These are phyloP conservation scores for Drosophila tsacasi DNA, from an alignment of 1,140 invertebrate genomes.

Conservation along the genomic window DNA sequence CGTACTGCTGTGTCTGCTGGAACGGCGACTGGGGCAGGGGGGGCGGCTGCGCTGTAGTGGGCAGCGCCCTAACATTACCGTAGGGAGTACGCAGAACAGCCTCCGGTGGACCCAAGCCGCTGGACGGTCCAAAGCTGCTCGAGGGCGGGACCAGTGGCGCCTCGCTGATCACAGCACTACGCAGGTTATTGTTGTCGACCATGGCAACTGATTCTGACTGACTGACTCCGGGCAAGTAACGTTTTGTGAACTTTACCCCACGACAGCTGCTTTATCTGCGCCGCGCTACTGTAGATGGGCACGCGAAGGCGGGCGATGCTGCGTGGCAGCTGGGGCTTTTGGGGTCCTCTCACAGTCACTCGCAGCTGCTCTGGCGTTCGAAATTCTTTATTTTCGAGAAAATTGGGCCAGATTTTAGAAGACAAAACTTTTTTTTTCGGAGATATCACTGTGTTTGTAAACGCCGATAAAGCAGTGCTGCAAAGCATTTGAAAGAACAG, in stretches of 20 bases:
- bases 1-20: slow-evolving; percentile 53
- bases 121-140: slow-evolving; percentile 24
- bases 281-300: neutral
- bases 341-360: neutral
- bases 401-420: neutral
- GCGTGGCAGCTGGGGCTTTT: neutral
- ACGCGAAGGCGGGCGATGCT: neutral
- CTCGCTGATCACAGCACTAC: slow-evolving; percentile 72
- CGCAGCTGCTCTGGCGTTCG: neutral
- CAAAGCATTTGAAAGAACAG: slow-evolving; percentile 1
- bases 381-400: neutral
- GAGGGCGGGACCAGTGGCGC: slow-evolving; percentile 61
- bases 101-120: slow-evolving; percentile 36
- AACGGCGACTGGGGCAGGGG: slow-evolving; percentile 68
- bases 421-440: slow-evolving; percentile 1
- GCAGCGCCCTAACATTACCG: slow-evolving; percentile 73
- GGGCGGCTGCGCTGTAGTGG: slow-evolving; percentile 60
- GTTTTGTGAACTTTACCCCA: slow-evolving; percentile 69
- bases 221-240: slow-evolving; percentile 38
- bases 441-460: slow-evolving; percentile 8
- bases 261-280: slow-evolving; percentile 14
- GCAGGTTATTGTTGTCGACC: slow-evolving; percentile 74
- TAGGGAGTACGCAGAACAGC: slow-evolving; percentile 66
- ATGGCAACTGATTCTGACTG: slow-evolving; percentile 41
- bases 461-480: neutral